Percentiles rank a stretch among this genome's conserved stretches.
These are phyloP conservation scores for Lepilemur ruficaudatus DNA, from an alignment of 2,797 vertebrate species.

Conservation along the genomic window DNA sequence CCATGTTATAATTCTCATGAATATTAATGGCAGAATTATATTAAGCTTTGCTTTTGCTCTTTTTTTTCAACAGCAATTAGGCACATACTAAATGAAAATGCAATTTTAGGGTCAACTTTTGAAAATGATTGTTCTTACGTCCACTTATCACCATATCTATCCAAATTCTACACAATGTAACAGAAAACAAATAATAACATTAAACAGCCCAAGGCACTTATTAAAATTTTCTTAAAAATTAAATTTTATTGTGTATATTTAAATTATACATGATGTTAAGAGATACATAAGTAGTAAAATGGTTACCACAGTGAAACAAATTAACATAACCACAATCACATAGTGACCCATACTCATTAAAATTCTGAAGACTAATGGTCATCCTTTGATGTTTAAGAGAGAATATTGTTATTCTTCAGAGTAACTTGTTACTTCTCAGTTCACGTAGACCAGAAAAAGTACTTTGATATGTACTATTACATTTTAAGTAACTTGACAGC, in stretches of 20 bases:
- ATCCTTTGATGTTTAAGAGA: background rate
- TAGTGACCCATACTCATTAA: background rate
- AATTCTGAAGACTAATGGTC: background rate
- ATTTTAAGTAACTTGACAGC: background rate
- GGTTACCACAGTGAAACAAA: background rate
- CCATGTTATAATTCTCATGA: background rate
- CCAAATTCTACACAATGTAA: background rate
- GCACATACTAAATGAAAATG: background rate
- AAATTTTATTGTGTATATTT: background rate
- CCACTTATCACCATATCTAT: background rate
- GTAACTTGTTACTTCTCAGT: background rate
- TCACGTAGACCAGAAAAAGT: background rate
- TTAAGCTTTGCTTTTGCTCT: background rate
- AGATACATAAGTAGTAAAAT: background rate
- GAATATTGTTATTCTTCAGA: background rate
- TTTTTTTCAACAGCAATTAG: background rate
- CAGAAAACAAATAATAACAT: background rate
- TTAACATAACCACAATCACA: background rate
- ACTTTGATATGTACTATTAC: background rate
- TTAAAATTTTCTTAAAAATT: background rate
- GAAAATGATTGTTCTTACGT: conserved; percentile 3
- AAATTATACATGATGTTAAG: background rate
- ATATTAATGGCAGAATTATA: background rate
- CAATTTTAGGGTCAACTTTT: background rate
- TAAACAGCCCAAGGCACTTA: background rate